Evolutionary conservation across 2,113 vertebrate genomes (phyloP), one percentile per base, ranked within the genome.

Genomic region (Paramisgurnus dabryanus): DNA sequence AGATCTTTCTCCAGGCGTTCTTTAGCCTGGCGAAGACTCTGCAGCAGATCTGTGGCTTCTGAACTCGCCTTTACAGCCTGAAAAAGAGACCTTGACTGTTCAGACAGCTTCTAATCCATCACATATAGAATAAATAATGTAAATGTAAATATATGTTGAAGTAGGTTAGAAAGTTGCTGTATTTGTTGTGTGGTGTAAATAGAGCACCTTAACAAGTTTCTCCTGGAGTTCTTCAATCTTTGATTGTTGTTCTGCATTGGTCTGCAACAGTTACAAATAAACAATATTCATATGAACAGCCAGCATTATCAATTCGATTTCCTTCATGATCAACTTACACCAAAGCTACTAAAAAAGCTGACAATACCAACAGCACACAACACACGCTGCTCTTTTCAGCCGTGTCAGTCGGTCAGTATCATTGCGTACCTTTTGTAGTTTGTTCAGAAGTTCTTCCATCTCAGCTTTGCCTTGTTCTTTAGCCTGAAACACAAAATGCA

Each of bases 201-300:
- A 12, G 11, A 53, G 49, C 91, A 99, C 97, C 95, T 99, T 99
- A 85, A 93, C 85, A 76, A 98, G 94, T 85, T 98, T 99, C 80
- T 99, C 96, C 76, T 98, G 96, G 74, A 99, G 94, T 64, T 99
- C 98, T 80, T 97, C 95, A 69, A 97, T 96, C 91, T 95, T 99
- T 76, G 89, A 87, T 85, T 97, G 96, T 90, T 99, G 97, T 75
- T 99, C 98, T 63, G 92, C 89, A 87, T 95, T 98, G 85, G 94
- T 95, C 98, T 99, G 64, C 64, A 86, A 77, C 27, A 64, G 63
- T 64, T 17, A 75, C 76, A 69, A 83, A 75, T 11, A 76, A 64
- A 27, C 18, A 74, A 55, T 34, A n/a, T 70, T 12, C 10, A 41
- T 55, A 60, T n/a, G 49, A 10, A 55, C 15, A 12, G 12, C 5